Base-by-base conservation (phyloP, 1,140 invertebrate species). In the Drosophila erecta region DNA sequence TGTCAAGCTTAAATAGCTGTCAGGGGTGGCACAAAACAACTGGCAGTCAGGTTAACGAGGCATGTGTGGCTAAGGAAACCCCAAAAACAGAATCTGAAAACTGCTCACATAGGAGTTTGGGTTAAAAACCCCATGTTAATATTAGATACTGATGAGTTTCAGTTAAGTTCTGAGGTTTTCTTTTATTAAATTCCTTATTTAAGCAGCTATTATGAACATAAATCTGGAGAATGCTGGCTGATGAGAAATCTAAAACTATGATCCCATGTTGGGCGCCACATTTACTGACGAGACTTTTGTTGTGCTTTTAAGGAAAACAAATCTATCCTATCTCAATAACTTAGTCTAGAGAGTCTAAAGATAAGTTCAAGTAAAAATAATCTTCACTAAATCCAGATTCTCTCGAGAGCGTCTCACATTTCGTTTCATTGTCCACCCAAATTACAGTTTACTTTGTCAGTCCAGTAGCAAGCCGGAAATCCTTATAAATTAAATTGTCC, bases 1-100 rank as follows among this genome's bases (percentile, higher is more conserved):
- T 74, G 66, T 70, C 24, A 17, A 30, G 64, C 66, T 56, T 47
- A 47, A 67, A 65, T 66, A n/a, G 27, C 46, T 62, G 62, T 66
- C 57, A 60, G 17, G 62, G 62, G 44, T 41, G 30, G 30, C 30
- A 10, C 27, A 17, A 20, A 43, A 10, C 44, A 61, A 30, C 11
- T 50, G 35, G 37, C 59, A n/a, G 30, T 65, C 22, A 17, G 20
- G 44, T 35, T 65, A 67, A 64, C 35, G 46, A 37, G 37, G 2
- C 12, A 22, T 70, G 47, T 33, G 47, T 33, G 47, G 47, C 33
- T 20, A 47, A 37, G 35, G 20, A 14, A 47, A 38, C 15, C 35
- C 49, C 40, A 35, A 20, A 22, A 35, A 17, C 3, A 33, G 10
- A 15, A 6, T 24, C 14, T 11, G 14, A 15, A 10, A 24, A 11